Evolutionary conservation across 2,797 vertebrate species (phyloP), one percentile per base, ranked within the genome.

Genomic region (Lophotriccus pileatus): DNA sequence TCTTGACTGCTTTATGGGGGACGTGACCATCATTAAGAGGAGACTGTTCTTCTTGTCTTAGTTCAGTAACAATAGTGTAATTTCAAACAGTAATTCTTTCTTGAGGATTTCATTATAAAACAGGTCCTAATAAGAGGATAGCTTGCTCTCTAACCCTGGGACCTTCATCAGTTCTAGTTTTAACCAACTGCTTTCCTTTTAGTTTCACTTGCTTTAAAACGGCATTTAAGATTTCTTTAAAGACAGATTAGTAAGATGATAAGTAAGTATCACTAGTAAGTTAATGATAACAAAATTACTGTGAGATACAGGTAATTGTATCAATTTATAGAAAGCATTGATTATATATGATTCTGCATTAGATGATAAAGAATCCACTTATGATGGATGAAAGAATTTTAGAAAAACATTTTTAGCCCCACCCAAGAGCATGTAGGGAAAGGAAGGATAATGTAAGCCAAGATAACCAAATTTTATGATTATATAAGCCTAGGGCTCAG

Each of bases 11-110:
- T 70, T 86, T 79, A 72, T 28, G 25, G 23, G 28, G 2, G 2
- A 74, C 0, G 0, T 18, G 58, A 75, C 39, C 4, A 1, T n/a
- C 25, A 36, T 50, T 13, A 73, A 18, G 15, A 90, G 23, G 28
- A 69, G 21, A 55, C 21, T 49, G 17, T 67, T 28, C n/a, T 52
- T 53, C 32, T 55, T 53, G 28, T 11, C 3, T 44, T 47, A 59
- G 27, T 25, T 86, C 49, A 14, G 30, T 55, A 69, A 55, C 20
- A 63, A 74, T 3, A n/a, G 34, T 34, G 5, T 18, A 22, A 4
- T 47, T 88, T 44, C 58, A 75, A 75, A 28, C 19, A 32, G 52
- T 18, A 63, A 27, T 32, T 59, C 17, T 27, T 78, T 75, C 59
- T 39, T 28, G 21, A 69, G 27, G 16, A 44, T 44, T 91, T 84